phyloP scores from a whole-genome alignment of 2,797 vertebrate genomes.

The Balearica regulorum region DNA sequence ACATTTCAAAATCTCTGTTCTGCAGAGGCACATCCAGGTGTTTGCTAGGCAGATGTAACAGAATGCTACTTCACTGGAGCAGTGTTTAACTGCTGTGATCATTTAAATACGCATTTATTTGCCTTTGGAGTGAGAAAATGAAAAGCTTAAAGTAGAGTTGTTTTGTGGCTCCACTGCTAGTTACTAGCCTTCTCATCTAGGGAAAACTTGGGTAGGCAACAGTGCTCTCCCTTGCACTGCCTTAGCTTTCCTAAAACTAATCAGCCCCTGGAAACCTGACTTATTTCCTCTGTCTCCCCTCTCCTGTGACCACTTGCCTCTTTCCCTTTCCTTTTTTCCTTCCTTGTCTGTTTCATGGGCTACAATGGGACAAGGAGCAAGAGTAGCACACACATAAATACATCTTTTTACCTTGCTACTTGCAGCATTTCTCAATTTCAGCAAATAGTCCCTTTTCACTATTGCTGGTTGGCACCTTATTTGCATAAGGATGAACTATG shows the following conservation, averaged over 20 bases:
- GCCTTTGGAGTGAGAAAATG: background rate
- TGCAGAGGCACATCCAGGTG: background rate
- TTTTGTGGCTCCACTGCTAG: background rate
- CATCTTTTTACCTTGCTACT: background rate
- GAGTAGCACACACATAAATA: background rate
- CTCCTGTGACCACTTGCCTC: background rate
- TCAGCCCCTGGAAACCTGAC: fast-evolving
- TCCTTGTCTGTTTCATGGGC: background rate
- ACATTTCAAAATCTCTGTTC: background rate
- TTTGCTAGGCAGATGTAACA: background rate
- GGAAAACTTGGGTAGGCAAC: background rate
- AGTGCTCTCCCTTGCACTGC: background rate
- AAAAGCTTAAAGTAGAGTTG: background rate
- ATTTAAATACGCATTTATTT: constrained; percentile 22
- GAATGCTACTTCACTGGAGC: background rate
- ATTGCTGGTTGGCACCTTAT: background rate
- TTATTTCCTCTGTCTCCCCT: background rate
- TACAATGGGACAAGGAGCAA: background rate
- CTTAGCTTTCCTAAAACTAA: background rate
- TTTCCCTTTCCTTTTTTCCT: background rate
- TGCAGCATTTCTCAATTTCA: background rate
- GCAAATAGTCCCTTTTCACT: background rate
- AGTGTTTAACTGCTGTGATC: background rate
- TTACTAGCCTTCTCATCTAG: background rate
- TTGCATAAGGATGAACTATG: background rate